A percentile compares a stretch with the other conserved stretches of the same genome.
phyloP scores from a whole-genome alignment of 2,888 invertebrate genomes.

The Melipona bicolor region DNA sequence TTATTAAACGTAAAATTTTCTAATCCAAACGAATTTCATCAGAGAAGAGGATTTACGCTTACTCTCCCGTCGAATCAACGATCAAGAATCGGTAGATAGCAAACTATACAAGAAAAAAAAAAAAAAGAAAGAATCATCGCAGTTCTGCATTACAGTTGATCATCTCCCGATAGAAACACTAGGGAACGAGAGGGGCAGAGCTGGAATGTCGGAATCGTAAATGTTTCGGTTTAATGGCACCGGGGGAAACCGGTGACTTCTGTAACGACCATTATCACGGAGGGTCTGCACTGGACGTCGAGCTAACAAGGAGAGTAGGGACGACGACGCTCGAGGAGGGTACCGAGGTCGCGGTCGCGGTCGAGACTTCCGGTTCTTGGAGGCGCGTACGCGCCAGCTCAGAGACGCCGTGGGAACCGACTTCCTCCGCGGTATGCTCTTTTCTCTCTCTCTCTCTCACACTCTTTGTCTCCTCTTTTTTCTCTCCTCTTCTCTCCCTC shows the following conservation, averaged over 20 bases:
- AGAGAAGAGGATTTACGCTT: no score
- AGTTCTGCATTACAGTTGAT: neutral
- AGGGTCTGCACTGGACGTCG: constrained; percentile 18
- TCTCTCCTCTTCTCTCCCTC: neutral
- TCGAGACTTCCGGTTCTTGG: constrained; percentile 64
- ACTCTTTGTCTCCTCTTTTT: constrained; percentile 1
- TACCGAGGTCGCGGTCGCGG: constrained; percentile 68
- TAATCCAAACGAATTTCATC: no score
- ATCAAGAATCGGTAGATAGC: no score
- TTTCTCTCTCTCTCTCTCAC: neutral
- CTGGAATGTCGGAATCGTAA: constrained; percentile 16
- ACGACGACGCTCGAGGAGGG: constrained; percentile 31
- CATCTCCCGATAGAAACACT: neutral
- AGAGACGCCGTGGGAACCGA: constrained; percentile 63
- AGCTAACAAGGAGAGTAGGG: constrained; percentile 28
- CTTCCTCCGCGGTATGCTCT: constrained; percentile 51
- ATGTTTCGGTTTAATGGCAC: constrained; percentile 44
- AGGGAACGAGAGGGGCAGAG: neutral
- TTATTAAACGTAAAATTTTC: no score
- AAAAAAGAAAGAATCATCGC: neutral
- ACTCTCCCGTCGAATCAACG: no score
- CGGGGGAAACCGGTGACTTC: constrained; percentile 33
- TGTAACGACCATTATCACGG: constrained; percentile 33
- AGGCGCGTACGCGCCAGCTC: constrained; percentile 36
- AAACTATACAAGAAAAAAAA: no score